These are phyloP conservation scores for Dugesia japonica DNA, from an alignment of 2,888 invertebrate species.

Conservation along the genomic window DNA sequence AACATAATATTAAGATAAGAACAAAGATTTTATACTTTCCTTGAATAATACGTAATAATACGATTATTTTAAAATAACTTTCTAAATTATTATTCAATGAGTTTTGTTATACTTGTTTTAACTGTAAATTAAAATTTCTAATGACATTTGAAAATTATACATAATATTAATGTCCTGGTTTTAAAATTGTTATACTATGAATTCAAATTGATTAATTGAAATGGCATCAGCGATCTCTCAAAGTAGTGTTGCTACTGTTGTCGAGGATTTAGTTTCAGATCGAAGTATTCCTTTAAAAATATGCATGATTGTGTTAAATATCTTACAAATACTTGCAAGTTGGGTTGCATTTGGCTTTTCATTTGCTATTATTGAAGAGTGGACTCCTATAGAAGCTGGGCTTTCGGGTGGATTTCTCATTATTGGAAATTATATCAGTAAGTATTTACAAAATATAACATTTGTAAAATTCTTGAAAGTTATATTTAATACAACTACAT, in stretches of 20 bases:
- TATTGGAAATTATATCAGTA: constrained; percentile 9
- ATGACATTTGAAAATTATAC: background rate
- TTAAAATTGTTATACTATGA: background rate
- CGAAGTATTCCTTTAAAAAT: background rate
- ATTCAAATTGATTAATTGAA: background rate
- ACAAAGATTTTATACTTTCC: no score
- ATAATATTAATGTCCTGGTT: constrained; percentile 5
- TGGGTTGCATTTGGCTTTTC: background rate
- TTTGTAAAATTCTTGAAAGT: no score
- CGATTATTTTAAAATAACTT: no score
- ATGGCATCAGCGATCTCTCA: constrained; percentile 23
- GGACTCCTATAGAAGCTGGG: background rate
- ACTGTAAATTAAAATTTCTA: background rate
- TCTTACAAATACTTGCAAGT: background rate
- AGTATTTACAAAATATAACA: background rate
- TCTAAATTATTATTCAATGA: no score
- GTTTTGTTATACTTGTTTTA: background rate
- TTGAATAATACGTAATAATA: no score
- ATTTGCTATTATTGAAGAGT: background rate
- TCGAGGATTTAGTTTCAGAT: constrained; percentile 20
- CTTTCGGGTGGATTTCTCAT: background rate
- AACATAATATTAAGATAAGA: no score
- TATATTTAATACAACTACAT: no score
- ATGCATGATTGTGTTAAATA: background rate
- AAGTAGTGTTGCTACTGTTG: constrained; percentile 26